Percentiles rank a stretch among this genome's conserved stretches.
phyloP scores from a whole-genome alignment of 1,140 invertebrate genomes.

The Diorhabda sublineata region DNA sequence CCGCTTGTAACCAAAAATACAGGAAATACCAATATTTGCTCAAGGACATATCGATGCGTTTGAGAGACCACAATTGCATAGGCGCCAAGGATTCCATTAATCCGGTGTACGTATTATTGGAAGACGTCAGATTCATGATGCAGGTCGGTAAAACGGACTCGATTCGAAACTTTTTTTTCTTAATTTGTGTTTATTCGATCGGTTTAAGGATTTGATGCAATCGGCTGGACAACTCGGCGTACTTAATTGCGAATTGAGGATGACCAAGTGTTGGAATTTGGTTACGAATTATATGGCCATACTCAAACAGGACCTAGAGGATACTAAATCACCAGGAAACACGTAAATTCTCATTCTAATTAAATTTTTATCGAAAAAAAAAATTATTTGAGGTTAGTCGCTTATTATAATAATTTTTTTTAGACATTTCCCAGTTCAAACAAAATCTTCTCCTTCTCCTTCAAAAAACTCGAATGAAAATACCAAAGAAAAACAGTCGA shows the following conservation, averaged over 20 bases:
- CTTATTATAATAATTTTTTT: not conserved
- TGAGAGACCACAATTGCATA: constrained; percentile 16
- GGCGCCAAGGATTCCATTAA: constrained; percentile 26
- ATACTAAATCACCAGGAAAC: not conserved
- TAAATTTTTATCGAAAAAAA: not conserved
- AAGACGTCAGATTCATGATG: constrained; percentile 22
- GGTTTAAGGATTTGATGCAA: constrained; percentile 23
- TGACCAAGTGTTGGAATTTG: constrained; percentile 28
- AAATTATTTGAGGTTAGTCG: not conserved
- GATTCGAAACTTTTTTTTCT: not conserved
- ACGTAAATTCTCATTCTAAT: not conserved
- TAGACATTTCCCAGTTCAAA: not conserved
- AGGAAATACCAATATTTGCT: constrained; percentile 18
- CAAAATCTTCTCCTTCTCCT: not conserved
- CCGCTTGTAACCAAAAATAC: constrained; percentile 22
- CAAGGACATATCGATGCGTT: constrained; percentile 25
- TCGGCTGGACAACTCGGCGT: constrained; percentile 25
- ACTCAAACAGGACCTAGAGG: constrained; percentile 21
- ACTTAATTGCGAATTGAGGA: constrained; percentile 25
- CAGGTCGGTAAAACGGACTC: not conserved
- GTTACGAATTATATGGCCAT: constrained; percentile 27
- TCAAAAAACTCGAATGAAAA: not conserved
- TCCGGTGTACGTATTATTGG: constrained; percentile 27
- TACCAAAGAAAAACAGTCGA: not conserved
- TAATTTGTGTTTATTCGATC: not conserved